Percentiles rank a stretch among this genome's conserved stretches.
Conservation (phyloP, 2,888 invertebrate genomes). For the Drosophila trichaetosa region DNA sequence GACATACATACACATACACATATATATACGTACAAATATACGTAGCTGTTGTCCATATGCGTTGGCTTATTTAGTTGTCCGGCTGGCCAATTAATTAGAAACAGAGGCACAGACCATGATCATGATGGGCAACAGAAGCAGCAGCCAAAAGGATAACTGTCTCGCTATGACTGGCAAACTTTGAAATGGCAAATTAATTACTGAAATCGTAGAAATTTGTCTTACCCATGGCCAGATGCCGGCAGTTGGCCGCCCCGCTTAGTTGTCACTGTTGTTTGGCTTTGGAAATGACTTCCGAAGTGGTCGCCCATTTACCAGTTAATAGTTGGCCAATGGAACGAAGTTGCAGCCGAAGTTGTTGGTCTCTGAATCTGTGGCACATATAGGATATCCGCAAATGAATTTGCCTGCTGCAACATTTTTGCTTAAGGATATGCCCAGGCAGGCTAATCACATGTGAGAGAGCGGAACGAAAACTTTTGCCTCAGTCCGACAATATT, state of each 20-base stretch:
- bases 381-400: constrained; percentile 69
- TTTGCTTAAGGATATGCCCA: constrained; percentile 75
- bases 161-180: constrained; percentile 59
- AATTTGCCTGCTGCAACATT: constrained; percentile 62
- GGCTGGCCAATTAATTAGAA: constrained; percentile 74
- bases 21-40: neutral
- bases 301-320: constrained; percentile 42
- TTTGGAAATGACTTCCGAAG: constrained; percentile 71
- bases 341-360: constrained; percentile 36
- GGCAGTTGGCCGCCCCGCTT: constrained; percentile 11
- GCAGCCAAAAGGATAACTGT: constrained; percentile 48
- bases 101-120: constrained; percentile 51
- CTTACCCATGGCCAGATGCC: constrained; percentile 43
- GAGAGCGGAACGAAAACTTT: constrained; percentile 58
- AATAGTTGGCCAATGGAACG: constrained; percentile 35
- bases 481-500: constrained; percentile 70
- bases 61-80: constrained; percentile 54
- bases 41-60: constrained; percentile 55
- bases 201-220: constrained; percentile 77
- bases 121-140: constrained; percentile 39
- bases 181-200: constrained; percentile 80
- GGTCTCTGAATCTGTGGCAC: constrained; percentile 6
- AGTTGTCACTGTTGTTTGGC: constrained; percentile 71
- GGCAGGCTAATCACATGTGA: constrained; percentile 73
- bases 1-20: neutral